phyloP scores from a whole-genome alignment of 1,140 invertebrate species.

The Frieseomelitta varia region DNA sequence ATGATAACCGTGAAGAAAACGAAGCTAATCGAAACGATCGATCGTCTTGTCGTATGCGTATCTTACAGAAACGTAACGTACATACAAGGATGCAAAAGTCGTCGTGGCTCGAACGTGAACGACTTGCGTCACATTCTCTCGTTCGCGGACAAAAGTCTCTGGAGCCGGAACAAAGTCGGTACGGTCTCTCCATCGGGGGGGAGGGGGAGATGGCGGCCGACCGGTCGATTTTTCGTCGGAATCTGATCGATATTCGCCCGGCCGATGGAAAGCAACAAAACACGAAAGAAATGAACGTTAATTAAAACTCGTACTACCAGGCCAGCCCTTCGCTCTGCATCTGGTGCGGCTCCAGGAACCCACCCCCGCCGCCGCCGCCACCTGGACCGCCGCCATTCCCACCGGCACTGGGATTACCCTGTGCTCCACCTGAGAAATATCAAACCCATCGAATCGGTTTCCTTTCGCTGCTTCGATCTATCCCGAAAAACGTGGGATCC shows the following conservation, averaged over 20 bases:
- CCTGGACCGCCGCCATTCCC: constrained; percentile 79
- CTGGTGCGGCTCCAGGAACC: constrained; percentile 87
- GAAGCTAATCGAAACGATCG: constrained; percentile 47
- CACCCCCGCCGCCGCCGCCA: constrained; percentile 82
- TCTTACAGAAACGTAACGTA: constrained; percentile 56
- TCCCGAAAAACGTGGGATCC: constrained; percentile 12
- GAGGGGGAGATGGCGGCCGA: neutral
- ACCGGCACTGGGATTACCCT: constrained; percentile 79
- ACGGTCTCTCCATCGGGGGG: constrained; percentile 1
- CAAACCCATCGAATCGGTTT: constrained; percentile 59
- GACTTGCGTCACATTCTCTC: neutral
- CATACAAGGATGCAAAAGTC: neutral
- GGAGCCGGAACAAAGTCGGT: constrained; percentile 12
- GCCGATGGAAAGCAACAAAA: constrained; percentile 59
- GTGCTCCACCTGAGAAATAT: constrained; percentile 77
- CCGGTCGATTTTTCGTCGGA: constrained; percentile 35
- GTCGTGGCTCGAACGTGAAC: constrained; percentile 19
- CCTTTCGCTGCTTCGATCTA: constrained; percentile 23
- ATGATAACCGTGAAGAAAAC: constrained; percentile 62
- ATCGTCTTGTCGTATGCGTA: constrained; percentile 40
- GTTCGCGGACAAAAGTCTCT: constrained; percentile 1
- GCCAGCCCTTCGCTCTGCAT: constrained; percentile 88
- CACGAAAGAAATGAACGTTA: constrained; percentile 54
- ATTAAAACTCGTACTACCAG: constrained; percentile 85
- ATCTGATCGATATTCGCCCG: constrained; percentile 15